phyloP scores from a whole-genome alignment of 2,888 invertebrate species.

The Caenorhabditis auriculariae region DNA sequence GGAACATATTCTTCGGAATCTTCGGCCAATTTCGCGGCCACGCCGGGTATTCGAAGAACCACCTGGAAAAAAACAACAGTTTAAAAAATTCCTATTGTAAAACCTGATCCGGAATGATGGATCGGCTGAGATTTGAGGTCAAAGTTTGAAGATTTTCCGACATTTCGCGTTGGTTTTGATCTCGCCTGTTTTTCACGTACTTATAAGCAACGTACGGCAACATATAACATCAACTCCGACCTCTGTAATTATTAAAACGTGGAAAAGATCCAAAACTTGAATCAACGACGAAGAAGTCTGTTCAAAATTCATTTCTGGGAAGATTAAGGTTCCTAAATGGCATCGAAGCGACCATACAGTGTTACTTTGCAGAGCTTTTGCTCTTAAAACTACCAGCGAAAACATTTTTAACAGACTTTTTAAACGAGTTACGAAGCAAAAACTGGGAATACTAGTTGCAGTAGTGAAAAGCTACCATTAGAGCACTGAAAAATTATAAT shows the following conservation, averaged over 20 bases:
- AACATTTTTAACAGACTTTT: neutral
- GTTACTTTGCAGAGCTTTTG: no score
- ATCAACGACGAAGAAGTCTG: no score
- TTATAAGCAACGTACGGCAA: constrained; percentile 44
- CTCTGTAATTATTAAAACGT: no score
- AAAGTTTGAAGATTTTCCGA: constrained; percentile 31
- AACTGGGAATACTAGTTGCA: no score
- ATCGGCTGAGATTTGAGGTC: constrained; percentile 26
- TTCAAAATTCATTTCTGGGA: no score
- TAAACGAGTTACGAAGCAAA: neutral
- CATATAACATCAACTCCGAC: constrained; percentile 21
- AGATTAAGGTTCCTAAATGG: no score
- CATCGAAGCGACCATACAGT: no score
- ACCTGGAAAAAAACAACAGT: constrained; percentile 11
- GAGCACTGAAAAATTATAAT: no score
- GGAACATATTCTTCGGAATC: constrained; percentile 31
- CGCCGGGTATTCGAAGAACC: constrained; percentile 25
- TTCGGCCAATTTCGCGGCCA: constrained; percentile 35
- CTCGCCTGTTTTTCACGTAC: constrained; percentile 43
- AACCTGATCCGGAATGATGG: constrained; percentile 37
- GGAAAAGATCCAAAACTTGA: no score
- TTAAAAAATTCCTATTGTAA: neutral
- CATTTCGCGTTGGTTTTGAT: constrained; percentile 33
- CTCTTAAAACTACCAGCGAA: neutral
- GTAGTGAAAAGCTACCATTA: no score